Evolutionary conservation across 2,113 vertebrate species (phyloP).

Genomic region (Perccottus glenii): DNA sequence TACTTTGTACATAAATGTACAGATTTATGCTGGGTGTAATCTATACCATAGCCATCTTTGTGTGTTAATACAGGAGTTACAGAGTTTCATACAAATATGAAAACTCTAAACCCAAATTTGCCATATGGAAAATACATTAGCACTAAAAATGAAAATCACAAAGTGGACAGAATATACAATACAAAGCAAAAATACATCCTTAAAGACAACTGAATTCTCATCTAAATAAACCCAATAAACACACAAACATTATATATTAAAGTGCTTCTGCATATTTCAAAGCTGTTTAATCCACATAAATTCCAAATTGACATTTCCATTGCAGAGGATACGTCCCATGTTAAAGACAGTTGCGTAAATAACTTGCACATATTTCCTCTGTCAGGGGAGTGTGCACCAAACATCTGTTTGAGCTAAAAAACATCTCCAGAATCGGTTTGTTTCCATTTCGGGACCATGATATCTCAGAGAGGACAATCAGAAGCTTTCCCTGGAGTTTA

Average conservation of each 20-base stretch:
- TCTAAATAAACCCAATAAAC: too few species aligned
- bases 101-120: too few species aligned
- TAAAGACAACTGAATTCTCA: too few species aligned
- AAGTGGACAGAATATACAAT: too few species aligned
- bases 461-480: not conserved
- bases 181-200: too few species aligned
- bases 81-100: not conserved
- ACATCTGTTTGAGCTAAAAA: constrained; percentile 1
- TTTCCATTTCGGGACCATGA: not conserved
- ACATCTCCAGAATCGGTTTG: not conserved
- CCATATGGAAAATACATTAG: too few species aligned
- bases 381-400: not conserved
- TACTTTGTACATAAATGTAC: too few species aligned
- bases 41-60: not conserved
- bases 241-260: too few species aligned
- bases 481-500: not conserved
- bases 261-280: not conserved
- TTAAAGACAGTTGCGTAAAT: not conserved
- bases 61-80: not conserved
- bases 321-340: not conserved
- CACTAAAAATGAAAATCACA: too few species aligned
- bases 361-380: not conserved
- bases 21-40: not conserved
- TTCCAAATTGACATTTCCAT: not conserved
- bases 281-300: not conserved